Percentiles rank a stretch among this genome's conserved stretches.
Evolutionary conservation across 2,888 invertebrate genomes (phyloP).

Genomic region (Anagyrus pseudococci): DNA sequence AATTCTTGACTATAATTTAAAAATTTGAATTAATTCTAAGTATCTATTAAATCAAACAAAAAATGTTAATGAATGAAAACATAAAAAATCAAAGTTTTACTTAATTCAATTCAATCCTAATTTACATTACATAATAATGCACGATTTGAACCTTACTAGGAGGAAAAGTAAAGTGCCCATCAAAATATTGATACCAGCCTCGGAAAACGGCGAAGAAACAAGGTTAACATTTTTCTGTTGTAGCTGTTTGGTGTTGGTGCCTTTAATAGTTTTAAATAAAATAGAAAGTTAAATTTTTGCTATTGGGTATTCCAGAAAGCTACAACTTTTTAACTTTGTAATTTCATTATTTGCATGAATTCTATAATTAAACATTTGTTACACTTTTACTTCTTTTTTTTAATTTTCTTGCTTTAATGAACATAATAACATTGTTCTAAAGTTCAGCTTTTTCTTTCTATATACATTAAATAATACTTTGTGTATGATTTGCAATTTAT

Average conservation of each 20-base stretch:
- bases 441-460: neutral
- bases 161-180: slow-evolving; percentile 61
- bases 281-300: neutral
- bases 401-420: no score
- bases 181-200: slow-evolving; percentile 59
- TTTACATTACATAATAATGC: slow-evolving; percentile 24
- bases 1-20: neutral
- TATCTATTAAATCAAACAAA: slow-evolving; percentile 1
- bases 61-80: neutral
- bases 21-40: neutral
- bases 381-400: neutral
- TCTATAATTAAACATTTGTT: neutral
- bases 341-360: slow-evolving; percentile 18
- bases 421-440: neutral
- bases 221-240: slow-evolving; percentile 55
- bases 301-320: slow-evolving; percentile 6
- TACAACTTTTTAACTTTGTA: slow-evolving; percentile 17
- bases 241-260: slow-evolving; percentile 47
- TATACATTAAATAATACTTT: neutral
- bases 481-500: neutral
- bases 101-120: slow-evolving; percentile 4
- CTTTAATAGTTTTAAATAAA: slow-evolving; percentile 34
- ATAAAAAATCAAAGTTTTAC: neutral
- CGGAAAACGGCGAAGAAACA: slow-evolving; percentile 55
- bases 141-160: slow-evolving; percentile 54